A percentile compares a stretch with the other conserved stretches of the same genome.
These are phyloP conservation scores for Synchiropus splendidus DNA, from an alignment of 2,113 vertebrate species.

Conservation along the genomic window DNA sequence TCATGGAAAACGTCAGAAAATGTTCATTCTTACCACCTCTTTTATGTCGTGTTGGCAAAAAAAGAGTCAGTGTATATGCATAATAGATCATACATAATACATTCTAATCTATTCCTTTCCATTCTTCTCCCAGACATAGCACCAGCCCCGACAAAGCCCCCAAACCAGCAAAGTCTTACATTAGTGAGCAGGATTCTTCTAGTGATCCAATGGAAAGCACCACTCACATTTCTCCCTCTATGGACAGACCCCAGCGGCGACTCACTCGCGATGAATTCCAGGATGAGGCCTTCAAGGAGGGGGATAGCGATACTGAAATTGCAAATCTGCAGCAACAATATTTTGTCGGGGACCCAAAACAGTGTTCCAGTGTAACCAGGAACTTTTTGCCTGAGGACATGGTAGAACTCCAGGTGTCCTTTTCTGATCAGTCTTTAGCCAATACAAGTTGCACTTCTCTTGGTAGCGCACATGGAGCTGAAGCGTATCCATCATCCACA, in stretches of 20 bases:
- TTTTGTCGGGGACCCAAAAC: too few species aligned
- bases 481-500: constrained; percentile 32
- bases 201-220: constrained; percentile 63
- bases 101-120: constrained; percentile 1
- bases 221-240: constrained; percentile 63
- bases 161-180: constrained; percentile 57
- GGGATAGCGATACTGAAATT: too few species aligned
- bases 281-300: too few species aligned
- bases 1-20: too few species aligned
- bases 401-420: constrained; percentile 81
- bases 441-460: constrained; percentile 38
- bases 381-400: constrained; percentile 55
- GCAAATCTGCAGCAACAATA: too few species aligned
- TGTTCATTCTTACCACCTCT: too few species aligned
- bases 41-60: too few species aligned
- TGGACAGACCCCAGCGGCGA: constrained; percentile 20
- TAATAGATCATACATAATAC: too few species aligned
- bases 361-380: constrained; percentile 6
- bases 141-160: constrained; percentile 25
- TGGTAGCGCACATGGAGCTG: constrained; percentile 61
- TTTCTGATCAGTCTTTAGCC: constrained; percentile 59
- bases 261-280: too few species aligned
- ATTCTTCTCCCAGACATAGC: constrained; percentile 60
- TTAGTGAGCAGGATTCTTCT: constrained; percentile 26
- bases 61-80: too few species aligned